Percentiles rank a stretch among this genome's conserved stretches.
Evolutionary conservation across 1,140 invertebrate genomes (phyloP).

Genomic region (Hyles vespertilio): DNA sequence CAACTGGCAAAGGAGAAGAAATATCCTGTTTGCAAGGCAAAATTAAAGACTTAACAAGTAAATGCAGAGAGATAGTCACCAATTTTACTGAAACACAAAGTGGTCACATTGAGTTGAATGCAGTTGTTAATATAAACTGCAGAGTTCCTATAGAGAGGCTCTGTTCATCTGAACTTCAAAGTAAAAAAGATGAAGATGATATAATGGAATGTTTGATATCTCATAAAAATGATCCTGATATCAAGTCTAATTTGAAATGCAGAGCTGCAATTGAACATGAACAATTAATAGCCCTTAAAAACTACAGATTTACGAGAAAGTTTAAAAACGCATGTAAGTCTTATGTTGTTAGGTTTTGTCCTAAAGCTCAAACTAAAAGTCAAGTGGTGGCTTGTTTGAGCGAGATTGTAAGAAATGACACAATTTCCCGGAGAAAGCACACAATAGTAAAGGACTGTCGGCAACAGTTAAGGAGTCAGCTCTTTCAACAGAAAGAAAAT

Average conservation of each 20-base stretch:
- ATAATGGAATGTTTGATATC: conserved; percentile 96
- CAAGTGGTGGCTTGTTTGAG: conserved; percentile 95
- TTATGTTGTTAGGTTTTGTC: conserved; percentile 89
- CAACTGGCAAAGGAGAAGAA: conserved; percentile 90
- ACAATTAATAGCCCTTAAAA: conserved; percentile 93
- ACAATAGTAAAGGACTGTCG: conserved; percentile 90
- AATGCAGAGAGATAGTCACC: conserved; percentile 86
- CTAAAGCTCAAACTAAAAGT: conserved; percentile 85
- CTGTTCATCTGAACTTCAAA: conserved; percentile 83
- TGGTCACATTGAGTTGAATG: conserved; percentile 90
- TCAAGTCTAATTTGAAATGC: conserved; percentile 88
- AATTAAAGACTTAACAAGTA: conserved; percentile 80
- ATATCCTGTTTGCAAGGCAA: conserved; percentile 95
- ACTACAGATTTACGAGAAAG: conserved; percentile 95
- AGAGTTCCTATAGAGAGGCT: conserved; percentile 88
- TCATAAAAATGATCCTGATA: conserved; percentile 91
- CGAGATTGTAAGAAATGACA: conserved; percentile 92
- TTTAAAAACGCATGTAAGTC: conserved; percentile 96
- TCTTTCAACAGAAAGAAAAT: conserved; percentile 92
- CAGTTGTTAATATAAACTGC: conserved; percentile 89
- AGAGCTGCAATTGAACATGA: conserved; percentile 95
- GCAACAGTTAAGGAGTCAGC: conserved; percentile 90
- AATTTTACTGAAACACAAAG: conserved; percentile 94
- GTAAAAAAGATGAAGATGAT: conserved; percentile 86
- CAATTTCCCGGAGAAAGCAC: conserved; percentile 85